Evolutionary conservation across 2,888 invertebrate species (phyloP).

Genomic region (Aleiodes testaceus): DNA sequence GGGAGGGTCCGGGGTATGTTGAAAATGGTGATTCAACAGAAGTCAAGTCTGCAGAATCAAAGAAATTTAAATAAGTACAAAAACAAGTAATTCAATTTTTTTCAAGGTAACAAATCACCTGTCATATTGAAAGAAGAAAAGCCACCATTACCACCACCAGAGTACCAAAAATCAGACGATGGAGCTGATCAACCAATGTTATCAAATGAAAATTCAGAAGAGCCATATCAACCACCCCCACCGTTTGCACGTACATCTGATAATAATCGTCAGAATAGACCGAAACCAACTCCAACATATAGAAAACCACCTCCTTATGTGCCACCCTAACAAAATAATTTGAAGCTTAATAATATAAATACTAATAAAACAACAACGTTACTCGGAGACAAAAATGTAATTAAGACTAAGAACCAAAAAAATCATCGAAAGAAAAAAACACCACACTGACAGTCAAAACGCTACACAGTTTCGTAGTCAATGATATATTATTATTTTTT

Average conservation of each 20-base stretch:
- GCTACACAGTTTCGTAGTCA: background rate
- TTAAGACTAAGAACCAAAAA: constrained; percentile 66
- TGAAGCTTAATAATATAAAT: background rate
- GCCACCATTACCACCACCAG: constrained; percentile 91
- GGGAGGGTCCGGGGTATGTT: too few relatives aligned
- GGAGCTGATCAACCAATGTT: constrained; percentile 73
- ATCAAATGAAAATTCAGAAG: constrained; percentile 74
- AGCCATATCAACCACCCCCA: constrained; percentile 93
- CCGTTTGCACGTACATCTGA: constrained; percentile 86
- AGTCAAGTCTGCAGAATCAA: too few relatives aligned
- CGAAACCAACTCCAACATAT: constrained; percentile 91
- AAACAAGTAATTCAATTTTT: background rate
- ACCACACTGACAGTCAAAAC: constrained; percentile 17
- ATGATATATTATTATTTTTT: background rate
- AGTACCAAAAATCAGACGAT: constrained; percentile 78
- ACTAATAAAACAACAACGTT: constrained; percentile 67
- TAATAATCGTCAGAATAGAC: constrained; percentile 82
- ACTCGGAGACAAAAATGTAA: constrained; percentile 69
- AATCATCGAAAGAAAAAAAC: constrained; percentile 51
- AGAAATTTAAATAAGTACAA: too few relatives aligned
- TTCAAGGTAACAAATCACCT: constrained; percentile 85
- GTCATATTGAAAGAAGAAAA: constrained; percentile 96
- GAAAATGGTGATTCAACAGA: too few relatives aligned
- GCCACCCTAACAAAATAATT: constrained; percentile 85
- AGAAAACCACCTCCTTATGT: constrained; percentile 97